These are phyloP conservation scores for Echinarachnius parma DNA, from an alignment of 53 echinoderm and acorn worm genomes.

Conservation along the genomic window DNA sequence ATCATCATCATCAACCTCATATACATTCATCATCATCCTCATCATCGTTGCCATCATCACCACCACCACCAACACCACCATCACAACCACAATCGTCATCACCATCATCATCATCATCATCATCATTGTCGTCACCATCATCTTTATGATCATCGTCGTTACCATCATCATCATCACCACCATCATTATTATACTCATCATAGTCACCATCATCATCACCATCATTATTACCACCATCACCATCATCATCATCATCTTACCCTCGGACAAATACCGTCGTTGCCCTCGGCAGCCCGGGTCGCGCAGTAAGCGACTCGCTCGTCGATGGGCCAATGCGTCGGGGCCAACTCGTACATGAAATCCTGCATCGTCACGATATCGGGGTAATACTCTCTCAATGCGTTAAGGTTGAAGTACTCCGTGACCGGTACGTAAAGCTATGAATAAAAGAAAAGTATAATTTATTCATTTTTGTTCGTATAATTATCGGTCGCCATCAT, in stretches of 20 bases:
- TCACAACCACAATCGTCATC: not conserved
- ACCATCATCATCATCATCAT: not conserved
- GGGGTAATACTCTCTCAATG: slow-evolving; percentile 67
- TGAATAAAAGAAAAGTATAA: no score
- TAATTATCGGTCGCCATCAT: no score
- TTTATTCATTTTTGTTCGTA: no score
- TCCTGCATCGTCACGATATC: slow-evolving; percentile 85
- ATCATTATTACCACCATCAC: not conserved
- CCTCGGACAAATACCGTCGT: slow-evolving; percentile 81
- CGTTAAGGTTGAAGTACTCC: slow-evolving; percentile 76
- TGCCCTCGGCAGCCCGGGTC: slow-evolving; percentile 67
- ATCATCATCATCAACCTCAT: no score
- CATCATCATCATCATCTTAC: slow-evolving; percentile 38
- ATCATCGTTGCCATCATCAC: not conserved
- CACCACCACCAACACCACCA: not conserved
- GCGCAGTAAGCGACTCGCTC: slow-evolving; percentile 78
- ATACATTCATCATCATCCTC: no score
- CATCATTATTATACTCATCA: not conserved
- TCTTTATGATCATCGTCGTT: no score
- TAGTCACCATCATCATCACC: not conserved
- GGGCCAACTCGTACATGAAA: slow-evolving; percentile 82
- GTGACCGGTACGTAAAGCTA: slow-evolving; percentile 78
- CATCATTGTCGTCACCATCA: no score
- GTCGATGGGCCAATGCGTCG: slow-evolving; percentile 62
- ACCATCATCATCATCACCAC: slow-evolving; percentile 4